phyloP scores from a whole-genome alignment of 2,888 invertebrate genomes.

The Saturnia japonica region DNA sequence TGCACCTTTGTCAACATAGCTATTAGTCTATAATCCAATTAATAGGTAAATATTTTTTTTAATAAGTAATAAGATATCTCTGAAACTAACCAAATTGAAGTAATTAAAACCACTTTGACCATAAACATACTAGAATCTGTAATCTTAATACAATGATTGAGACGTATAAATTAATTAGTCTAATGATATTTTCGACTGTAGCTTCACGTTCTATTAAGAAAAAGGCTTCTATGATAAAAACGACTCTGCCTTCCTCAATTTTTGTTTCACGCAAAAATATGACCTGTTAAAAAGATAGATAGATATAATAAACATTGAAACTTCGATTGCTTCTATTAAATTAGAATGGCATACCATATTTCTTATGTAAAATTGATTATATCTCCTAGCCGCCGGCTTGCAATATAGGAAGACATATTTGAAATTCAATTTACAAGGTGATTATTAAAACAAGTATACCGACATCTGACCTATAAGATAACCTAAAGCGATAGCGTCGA shows the following conservation, averaged over 20 bases:
- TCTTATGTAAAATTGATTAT: conserved; percentile 7
- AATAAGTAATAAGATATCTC: too few relatives aligned
- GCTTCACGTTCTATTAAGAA: not conserved
- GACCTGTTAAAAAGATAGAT: not conserved
- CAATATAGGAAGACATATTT: conserved; percentile 22
- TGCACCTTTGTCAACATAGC: not conserved
- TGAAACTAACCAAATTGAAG: not conserved
- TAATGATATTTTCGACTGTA: not conserved
- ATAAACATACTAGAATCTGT: not conserved
- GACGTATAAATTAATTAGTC: not conserved
- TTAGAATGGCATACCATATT: not conserved
- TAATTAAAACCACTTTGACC: not conserved
- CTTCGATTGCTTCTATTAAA: not conserved
- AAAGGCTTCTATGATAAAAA: not conserved
- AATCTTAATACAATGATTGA: not conserved
- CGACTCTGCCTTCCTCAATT: not conserved
- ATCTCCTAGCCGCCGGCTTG: conserved; percentile 1
- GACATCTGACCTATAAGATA: conserved; percentile 43
- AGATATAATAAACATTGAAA: not conserved
- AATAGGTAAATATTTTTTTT: too few relatives aligned
- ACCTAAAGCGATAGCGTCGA: conserved; percentile 42
- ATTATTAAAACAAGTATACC: conserved; percentile 31
- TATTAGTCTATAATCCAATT: too few relatives aligned
- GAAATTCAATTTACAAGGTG: conserved; percentile 29
- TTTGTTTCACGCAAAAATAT: not conserved